phyloP scores from a whole-genome alignment of 2,888 invertebrate genomes.

The Conops quadrifasciatus region DNA sequence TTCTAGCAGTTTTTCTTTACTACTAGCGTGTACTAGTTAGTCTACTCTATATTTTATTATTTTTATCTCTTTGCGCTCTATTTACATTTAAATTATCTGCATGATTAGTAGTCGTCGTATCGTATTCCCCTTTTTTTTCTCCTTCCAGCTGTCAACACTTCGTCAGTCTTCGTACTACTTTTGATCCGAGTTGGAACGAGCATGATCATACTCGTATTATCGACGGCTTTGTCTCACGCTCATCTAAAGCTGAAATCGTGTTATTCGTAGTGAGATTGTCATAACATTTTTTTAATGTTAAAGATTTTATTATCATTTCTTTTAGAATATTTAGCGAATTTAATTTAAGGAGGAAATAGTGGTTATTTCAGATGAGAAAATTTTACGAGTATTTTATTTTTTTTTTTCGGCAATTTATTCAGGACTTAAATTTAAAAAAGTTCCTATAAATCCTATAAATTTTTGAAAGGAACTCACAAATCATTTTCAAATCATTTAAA shows the following conservation, averaged over 20 bases:
- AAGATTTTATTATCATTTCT: too few relatives aligned
- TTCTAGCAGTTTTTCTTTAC: not conserved
- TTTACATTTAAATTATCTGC: not conserved
- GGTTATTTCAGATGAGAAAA: too few relatives aligned
- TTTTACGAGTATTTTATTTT: too few relatives aligned
- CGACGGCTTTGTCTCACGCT: slow-evolving; percentile 26
- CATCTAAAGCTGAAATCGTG: not conserved
- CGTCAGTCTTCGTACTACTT: not conserved
- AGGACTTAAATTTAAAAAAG: too few relatives aligned
- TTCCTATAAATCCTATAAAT: too few relatives aligned
- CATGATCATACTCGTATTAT: slow-evolving; percentile 24
- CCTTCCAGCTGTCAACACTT: slow-evolving; percentile 5
- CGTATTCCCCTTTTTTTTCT: slow-evolving; percentile 1
- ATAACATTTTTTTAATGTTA: not conserved
- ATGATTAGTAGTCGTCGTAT: not conserved
- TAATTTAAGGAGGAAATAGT: too few relatives aligned
- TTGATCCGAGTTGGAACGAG: not conserved
- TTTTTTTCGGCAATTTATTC: too few relatives aligned
- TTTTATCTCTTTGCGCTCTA: not conserved
- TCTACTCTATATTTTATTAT: not conserved
- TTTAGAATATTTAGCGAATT: too few relatives aligned
- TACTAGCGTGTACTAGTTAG: not conserved
- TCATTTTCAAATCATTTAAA: too few relatives aligned
- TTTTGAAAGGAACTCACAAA: too few relatives aligned
- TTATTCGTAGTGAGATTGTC: too few relatives aligned